Base-by-base conservation (phyloP, 2,888 invertebrate genomes). In the Cosmopolites sordidus region DNA sequence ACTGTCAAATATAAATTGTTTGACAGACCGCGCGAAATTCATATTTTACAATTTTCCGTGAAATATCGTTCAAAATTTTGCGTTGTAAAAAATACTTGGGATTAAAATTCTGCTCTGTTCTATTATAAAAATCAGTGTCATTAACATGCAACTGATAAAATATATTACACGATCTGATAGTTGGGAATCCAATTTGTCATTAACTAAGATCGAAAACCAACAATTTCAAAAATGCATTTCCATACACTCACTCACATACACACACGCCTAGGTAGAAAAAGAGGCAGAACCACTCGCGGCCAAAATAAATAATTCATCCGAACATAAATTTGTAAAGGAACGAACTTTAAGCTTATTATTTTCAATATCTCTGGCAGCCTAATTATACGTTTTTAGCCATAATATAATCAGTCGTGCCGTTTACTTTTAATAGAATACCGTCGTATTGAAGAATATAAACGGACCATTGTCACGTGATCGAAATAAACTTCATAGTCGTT, bases 211-310 rank as follows among this genome's bases (percentile, higher is more conserved):
- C n/a, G 22, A 22, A 22, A 22, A 22, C 8, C 22, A 8, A 22
- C 22, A 22, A 22, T n/a, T n/a, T n/a, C n/a, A n/a, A n/a, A n/a
- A n/a, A n/a, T n/a, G n/a, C 22, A 8, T 43, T 64, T 51, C 58
- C 61, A 62, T 67, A 62, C 63, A 60, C 59, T 61, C 59, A 52
- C 43, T 30, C 30, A 14, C 44, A 16, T 40, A 27, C 27, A 44
- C 44, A 33, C 29, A 14, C 16, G 38, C 45, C 14, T 50, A 48
- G 14, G 16, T 40, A 16, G 16, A 22, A 27, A 41, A 48, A 22
- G 39, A 40, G 40, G 39, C 48, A 40, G 27, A 40, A 12, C 27
- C 18, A 43, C 50, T 39, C 9, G 16, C 15, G 43, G 44, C 16
- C 14, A 6, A 44, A 44, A 50, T 50, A 43, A 50, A 51, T 51